Base-by-base conservation (phyloP, 2,797 vertebrate genomes). In the Orestias chungarensis region DNA sequence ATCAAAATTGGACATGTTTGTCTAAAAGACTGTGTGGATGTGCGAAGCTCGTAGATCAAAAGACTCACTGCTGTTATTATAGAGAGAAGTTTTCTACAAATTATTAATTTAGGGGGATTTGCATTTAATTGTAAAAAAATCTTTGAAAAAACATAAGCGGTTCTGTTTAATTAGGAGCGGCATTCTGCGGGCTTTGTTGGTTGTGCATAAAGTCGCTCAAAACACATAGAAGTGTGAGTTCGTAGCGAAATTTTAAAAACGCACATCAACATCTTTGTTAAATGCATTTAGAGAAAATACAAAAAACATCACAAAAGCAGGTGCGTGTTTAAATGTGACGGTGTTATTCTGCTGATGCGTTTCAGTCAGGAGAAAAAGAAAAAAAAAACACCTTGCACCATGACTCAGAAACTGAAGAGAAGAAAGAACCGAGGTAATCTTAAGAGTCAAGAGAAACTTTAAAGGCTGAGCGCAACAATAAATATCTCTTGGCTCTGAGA, bases 361-460 rank as follows among this genome's bases (percentile, higher is more conserved):
- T 85, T 64, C 70, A 79, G 71, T 43, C 68, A 50, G 77, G 46
- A 74, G 65, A 82, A 76, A 57, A 42, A 7, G 7, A 47, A 12
- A 12, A 50, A 25, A 27, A 52, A 17, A 27, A 27, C 6, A 29
- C 14, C 54, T n/a, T 62, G 64, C 66, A 47, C 64, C 29, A 14
- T 71, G 81, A 84, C 49, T 83, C 75, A 78, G 42, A 83, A 70
- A 73, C 27, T 71, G 52, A 68, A 76, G 54, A 44, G 29, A 68
- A 75, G 72, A 64, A 80, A 55, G 54, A 54, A 40, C 33, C 23
- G 20, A 74, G 59, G 18, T 33, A 23, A 59, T 6, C 55, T 59
- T 10, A 74, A 11, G 62, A 59, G 35, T 38, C 61, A 49, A 74
- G 72, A 27, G 3, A 73, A 79, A 78, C 59, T 75, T 64, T 49